Base-by-base conservation (phyloP, 2,888 invertebrate species). In the Sinotaia quadrata region DNA sequence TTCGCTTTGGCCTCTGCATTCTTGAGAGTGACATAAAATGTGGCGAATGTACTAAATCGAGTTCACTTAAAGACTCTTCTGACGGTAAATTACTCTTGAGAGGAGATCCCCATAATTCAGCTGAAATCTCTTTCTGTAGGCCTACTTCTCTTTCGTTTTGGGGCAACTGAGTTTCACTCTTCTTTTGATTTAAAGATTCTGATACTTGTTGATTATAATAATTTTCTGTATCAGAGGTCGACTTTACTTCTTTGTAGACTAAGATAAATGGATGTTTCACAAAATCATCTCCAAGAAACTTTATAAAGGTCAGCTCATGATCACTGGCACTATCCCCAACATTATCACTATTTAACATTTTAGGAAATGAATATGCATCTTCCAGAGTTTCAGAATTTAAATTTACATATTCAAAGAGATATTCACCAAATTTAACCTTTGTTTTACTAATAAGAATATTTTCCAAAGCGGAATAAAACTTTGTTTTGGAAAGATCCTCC, bases 81-180 rank as follows among this genome's bases (percentile, higher is more conserved):
- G 18, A n/a, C 10, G 65, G 65, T 24, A 65, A 37, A 27, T 27
- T 44, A 7, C 65, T 56, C 21, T 56, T 65, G 21, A 65, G 65
- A 10, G 65, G 65, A 12, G 65, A 65, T 7, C 65, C 65, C 65
- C 65, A 65, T 4, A 65, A 29, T 21, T 65, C 65, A 44, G 65
- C 52, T 15, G 33, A 15, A 33, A 41, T 54, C 7, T 21, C 41
- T 51, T 29, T 56, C n/a, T 58, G 24, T 12, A 15, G 7, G 2
- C 54, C 21, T 21, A 24, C 12, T 2, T 10, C 15, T 54, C 27
- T 54, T 1, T 54, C 27, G 2, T 47, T 44, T 27, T 12, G 10
- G 5, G 41, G 5, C 18, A 31, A 21, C 15, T 21, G 8, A 18
- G 33, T 21, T 15, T 29, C 44, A 47, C 24, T 65, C 15, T 52